Percentiles rank a stretch among this genome's conserved stretches.
phyloP scores from a whole-genome alignment of 2,113 vertebrate species.

The Heterotilapia buettikoferi region DNA sequence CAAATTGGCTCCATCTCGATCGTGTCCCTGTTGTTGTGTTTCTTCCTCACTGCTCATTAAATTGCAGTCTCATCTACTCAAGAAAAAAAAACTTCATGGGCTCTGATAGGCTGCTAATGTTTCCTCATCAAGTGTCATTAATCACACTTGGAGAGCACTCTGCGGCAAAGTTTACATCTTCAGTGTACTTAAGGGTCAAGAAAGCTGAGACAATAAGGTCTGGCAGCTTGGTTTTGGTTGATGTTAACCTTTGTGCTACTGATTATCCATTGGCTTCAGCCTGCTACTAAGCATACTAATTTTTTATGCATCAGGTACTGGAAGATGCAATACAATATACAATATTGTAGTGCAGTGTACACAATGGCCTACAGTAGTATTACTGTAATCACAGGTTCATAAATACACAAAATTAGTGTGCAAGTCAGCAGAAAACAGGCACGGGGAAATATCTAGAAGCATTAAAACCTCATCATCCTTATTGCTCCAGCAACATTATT shows the following conservation, averaged over 20 bases:
- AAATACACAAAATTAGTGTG: neutral
- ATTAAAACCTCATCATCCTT: conserved; percentile 51
- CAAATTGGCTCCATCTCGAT: conserved; percentile 64
- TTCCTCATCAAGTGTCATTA: conserved; percentile 50
- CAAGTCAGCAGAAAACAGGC: conserved; percentile 28
- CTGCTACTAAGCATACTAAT: neutral
- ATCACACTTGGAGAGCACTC: conserved; percentile 32
- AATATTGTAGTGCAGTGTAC: neutral
- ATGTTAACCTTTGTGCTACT: neutral
- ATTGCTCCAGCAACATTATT: conserved; percentile 28
- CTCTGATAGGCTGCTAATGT: conserved; percentile 37
- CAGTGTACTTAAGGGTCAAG: neutral
- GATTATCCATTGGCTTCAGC: neutral
- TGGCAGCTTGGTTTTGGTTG: neutral
- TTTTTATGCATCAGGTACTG: neutral
- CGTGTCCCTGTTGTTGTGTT: conserved; percentile 47
- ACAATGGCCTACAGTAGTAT: neutral
- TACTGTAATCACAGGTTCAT: neutral
- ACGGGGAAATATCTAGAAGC: neutral
- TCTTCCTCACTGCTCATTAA: conserved; percentile 49
- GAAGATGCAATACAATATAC: neutral
- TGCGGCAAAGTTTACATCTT: conserved; percentile 12
- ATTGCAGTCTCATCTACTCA: conserved; percentile 24
- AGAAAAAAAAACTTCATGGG: neutral
- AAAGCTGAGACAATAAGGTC: neutral